Percentiles rank a stretch among this genome's conserved stretches.
These are phyloP conservation scores for Diploscapter pachys DNA, from an alignment of 1,140 invertebrate genomes.

Conservation along the genomic window DNA sequence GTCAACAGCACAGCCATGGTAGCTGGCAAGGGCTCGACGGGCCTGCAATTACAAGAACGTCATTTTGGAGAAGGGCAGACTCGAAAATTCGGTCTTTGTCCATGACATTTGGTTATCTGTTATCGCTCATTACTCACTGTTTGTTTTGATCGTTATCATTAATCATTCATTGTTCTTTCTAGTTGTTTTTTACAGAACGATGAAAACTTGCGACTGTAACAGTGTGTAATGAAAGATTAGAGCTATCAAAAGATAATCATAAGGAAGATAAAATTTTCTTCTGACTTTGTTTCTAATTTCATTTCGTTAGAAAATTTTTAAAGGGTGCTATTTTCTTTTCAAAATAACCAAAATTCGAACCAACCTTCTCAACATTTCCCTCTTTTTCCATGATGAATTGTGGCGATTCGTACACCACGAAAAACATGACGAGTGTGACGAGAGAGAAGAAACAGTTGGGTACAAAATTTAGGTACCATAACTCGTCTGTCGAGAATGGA, in stretches of 20 bases:
- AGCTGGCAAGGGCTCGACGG: constrained; percentile 33
- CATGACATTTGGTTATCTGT: neutral
- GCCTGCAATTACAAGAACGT: constrained; percentile 20
- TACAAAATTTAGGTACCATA: constrained; percentile 38
- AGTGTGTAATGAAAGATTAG: too few relatives aligned
- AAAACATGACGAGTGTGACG: constrained; percentile 33
- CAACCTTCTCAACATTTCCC: constrained; percentile 26
- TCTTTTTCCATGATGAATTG: constrained; percentile 37
- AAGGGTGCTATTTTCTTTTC: neutral
- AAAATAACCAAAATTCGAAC: neutral
- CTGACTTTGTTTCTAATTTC: neutral
- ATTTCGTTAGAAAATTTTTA: neutral
- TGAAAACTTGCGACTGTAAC: too few relatives aligned
- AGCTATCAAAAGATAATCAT: too few relatives aligned
- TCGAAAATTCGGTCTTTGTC: neutral
- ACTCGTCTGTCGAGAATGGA: constrained; percentile 33
- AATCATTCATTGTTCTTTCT: too few relatives aligned
- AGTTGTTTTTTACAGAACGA: too few relatives aligned
- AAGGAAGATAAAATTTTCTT: too few relatives aligned
- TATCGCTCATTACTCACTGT: neutral
- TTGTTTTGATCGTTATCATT: too few relatives aligned
- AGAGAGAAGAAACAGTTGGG: constrained; percentile 29
- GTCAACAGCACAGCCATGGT: constrained; percentile 32
- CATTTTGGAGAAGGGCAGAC: neutral
- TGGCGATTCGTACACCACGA: constrained; percentile 34